These are phyloP conservation scores for Clepsis dumicolana DNA, from an alignment of 2,888 invertebrate species.

Conservation along the genomic window DNA sequence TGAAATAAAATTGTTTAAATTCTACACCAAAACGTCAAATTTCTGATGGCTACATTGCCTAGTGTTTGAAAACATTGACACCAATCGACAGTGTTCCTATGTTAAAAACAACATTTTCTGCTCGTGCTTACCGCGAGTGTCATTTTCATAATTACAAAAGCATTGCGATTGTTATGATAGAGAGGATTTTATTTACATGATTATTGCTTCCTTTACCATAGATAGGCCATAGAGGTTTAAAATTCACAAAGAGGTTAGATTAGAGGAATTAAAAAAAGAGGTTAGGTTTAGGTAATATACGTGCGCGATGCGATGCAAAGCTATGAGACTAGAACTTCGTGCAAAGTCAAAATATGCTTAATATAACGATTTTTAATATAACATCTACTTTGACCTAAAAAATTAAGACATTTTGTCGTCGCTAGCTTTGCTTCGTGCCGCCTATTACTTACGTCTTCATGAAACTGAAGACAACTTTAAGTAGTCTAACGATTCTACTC, in stretches of 20 bases:
- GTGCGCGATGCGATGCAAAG: conserved; percentile 19
- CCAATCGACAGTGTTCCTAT: conserved; percentile 34
- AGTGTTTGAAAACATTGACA: conserved; percentile 9
- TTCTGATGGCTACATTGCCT: conserved; percentile 28
- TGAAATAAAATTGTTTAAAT: conserved; percentile 42
- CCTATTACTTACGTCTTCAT: conserved; percentile 18
- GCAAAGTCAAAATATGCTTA: conserved; percentile 4
- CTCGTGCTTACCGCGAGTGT: conserved; percentile 46
- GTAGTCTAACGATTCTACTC: conserved; percentile 24
- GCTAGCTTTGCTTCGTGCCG: conserved; percentile 15
- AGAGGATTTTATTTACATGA: conserved; percentile 43
- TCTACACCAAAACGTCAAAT: conserved; percentile 28
- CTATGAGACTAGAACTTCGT: conserved; percentile 4
- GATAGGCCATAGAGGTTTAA: conserved; percentile 45
- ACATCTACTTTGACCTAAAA: not conserved
- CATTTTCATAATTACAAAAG: conserved; percentile 46
- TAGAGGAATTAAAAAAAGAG: conserved; percentile 28
- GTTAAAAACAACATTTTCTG: conserved; percentile 22
- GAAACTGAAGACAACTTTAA: conserved; percentile 28
- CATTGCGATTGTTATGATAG: conserved; percentile 40
- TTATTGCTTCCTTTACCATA: conserved; percentile 45
- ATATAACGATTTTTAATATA: not conserved
- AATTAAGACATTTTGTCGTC: not conserved
- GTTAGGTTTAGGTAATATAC: not conserved
- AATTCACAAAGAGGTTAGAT: conserved; percentile 41